phyloP scores from a whole-genome alignment of 2,113 vertebrate species.

The Phalacrocorax aristotelis region DNA sequence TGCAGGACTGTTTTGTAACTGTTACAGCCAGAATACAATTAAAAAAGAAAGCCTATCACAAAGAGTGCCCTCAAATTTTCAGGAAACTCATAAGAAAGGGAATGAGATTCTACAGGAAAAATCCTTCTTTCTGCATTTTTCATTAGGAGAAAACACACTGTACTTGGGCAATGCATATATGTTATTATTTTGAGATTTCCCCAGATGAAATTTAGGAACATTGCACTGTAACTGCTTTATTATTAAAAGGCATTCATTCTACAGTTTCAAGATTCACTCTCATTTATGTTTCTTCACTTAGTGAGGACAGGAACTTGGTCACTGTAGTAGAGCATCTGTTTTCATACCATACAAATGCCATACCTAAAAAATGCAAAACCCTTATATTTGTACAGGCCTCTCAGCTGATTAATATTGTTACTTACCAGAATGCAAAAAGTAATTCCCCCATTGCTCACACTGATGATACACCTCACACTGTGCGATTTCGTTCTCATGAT shows the following conservation, averaged over 20 bases:
- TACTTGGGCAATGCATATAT: neutral
- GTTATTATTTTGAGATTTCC: neutral
- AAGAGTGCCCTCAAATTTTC: neutral
- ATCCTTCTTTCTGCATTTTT: neutral
- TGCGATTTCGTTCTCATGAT: conserved; percentile 96
- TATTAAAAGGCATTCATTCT: neutral
- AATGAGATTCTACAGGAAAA: neutral
- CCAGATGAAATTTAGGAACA: neutral
- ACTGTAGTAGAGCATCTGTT: neutral
- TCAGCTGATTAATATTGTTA: neutral
- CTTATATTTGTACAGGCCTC: neutral
- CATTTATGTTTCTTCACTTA: neutral
- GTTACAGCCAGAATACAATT: neutral
- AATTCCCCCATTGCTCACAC: conserved; percentile 92
- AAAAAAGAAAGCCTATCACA: neutral
- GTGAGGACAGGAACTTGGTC: neutral
- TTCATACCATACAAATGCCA: neutral
- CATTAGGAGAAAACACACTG: neutral
- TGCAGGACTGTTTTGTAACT: neutral
- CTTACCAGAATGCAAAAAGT: conserved; percentile 94
- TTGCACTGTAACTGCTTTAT: neutral
- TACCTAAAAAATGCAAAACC: neutral
- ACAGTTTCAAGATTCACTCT: neutral
- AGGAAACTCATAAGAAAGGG: neutral
- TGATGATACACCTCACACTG: conserved; percentile 93